These are phyloP conservation scores for Antennarius maculatus DNA, from an alignment of 2,797 vertebrate genomes.

Conservation along the genomic window DNA sequence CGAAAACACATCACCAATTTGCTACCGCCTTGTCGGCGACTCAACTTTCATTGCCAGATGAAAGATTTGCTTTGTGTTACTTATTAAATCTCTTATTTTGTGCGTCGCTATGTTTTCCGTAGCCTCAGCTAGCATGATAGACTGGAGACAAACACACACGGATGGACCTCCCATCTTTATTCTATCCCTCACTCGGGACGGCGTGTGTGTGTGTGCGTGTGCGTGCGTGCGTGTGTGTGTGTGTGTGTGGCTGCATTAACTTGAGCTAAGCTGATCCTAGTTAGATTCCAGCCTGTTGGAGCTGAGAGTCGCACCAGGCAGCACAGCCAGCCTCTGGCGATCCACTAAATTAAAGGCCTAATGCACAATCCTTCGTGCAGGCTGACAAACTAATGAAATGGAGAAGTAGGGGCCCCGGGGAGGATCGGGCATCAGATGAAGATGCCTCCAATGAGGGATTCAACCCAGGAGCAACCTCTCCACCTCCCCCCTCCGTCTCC, in stretches of 20 bases:
- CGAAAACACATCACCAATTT: too few species aligned
- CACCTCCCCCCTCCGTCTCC: conserved; percentile 60
- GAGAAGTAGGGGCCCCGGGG: conserved; percentile 83
- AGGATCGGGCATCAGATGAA: conserved; percentile 83
- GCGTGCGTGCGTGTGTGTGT: conserved; percentile 14
- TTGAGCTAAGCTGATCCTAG: conserved; percentile 81
- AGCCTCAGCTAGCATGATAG: conserved; percentile 4
- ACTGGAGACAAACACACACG: conserved; percentile 23
- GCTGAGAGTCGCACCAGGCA: conserved; percentile 79
- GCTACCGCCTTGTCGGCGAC: too few species aligned
- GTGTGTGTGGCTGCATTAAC: conserved; percentile 76
- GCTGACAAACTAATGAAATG: conserved; percentile 92
- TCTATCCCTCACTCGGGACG: conserved; percentile 21
- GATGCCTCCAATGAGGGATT: conserved; percentile 82
- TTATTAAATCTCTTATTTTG: neutral
- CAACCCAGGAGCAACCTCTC: conserved; percentile 71
- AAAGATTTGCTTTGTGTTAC: too few species aligned
- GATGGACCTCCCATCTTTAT: conserved; percentile 33
- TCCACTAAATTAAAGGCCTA: conserved; percentile 94
- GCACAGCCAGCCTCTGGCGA: conserved; percentile 87
- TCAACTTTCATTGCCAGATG: too few species aligned
- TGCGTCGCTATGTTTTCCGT: neutral
- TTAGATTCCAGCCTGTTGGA: conserved; percentile 86
- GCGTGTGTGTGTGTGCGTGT: conserved; percentile 15
- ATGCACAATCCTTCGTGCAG: conserved; percentile 88